These are phyloP conservation scores for Dipodomys spectabilis DNA, from an alignment of 2,113 vertebrate genomes.

Conservation along the genomic window DNA sequence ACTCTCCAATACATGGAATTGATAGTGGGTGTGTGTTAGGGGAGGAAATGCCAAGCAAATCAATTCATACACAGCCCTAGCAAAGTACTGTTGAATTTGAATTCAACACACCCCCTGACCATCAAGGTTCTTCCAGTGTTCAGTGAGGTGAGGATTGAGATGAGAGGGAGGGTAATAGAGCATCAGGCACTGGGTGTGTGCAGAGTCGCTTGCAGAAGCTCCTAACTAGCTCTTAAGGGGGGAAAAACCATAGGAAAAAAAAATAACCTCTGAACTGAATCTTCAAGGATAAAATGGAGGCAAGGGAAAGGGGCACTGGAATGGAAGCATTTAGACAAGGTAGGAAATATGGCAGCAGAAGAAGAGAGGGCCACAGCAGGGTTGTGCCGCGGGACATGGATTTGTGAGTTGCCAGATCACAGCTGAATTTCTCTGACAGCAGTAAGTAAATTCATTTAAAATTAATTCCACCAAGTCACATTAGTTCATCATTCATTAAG, in stretches of 20 bases:
- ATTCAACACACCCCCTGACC: neutral
- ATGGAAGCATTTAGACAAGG: neutral
- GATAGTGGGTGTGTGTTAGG: neutral
- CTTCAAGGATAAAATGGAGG: neutral
- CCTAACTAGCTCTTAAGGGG: neutral
- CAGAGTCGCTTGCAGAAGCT: neutral
- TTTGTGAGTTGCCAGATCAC: neutral
- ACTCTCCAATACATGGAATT: neutral
- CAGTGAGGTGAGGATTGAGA: neutral
- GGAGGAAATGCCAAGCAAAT: neutral
- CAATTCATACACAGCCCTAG: neutral
- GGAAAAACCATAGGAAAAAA: neutral
- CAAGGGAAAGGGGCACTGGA: neutral
- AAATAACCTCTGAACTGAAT: neutral
- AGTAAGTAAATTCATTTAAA: neutral
- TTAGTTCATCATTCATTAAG: neutral
- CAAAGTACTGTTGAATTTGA: neutral
- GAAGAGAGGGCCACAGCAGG: neutral
- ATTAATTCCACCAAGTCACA: neutral
- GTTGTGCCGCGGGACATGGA: neutral
- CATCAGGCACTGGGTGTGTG: rapidly evolving
- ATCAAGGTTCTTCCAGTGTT: neutral
- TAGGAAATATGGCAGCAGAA: neutral
- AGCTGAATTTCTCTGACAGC: neutral
- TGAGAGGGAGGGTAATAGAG: neutral